These are phyloP conservation scores for Empis stercorea DNA, from an alignment of 2,888 invertebrate species.

Conservation along the genomic window DNA sequence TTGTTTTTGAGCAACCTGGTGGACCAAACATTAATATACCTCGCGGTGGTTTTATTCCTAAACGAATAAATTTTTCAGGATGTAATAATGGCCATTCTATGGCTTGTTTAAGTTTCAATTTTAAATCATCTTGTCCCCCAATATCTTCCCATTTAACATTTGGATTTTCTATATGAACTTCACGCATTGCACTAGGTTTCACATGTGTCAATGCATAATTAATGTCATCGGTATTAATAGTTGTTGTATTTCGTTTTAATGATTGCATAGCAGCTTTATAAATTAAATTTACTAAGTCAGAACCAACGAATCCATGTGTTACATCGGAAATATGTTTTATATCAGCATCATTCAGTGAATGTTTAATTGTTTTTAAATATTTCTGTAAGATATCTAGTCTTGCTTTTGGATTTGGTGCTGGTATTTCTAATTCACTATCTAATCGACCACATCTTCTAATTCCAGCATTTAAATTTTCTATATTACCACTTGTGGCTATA, in stretches of 20 bases:
- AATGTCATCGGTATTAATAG: slow-evolving; percentile 41
- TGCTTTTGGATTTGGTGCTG: slow-evolving; percentile 54
- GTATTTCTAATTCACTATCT: slow-evolving; percentile 69
- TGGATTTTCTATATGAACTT: slow-evolving; percentile 75
- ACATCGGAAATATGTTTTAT: slow-evolving; percentile 51
- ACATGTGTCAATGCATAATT: slow-evolving; percentile 51
- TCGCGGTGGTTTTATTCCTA: slow-evolving; percentile 76
- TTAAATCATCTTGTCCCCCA: slow-evolving; percentile 79
- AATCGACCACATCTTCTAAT: slow-evolving; percentile 68
- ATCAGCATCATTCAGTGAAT: slow-evolving; percentile 42
- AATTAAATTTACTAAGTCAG: slow-evolving; percentile 68
- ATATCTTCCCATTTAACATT: slow-evolving; percentile 88
- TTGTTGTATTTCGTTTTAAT: slow-evolving; percentile 32
- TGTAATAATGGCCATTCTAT: slow-evolving; percentile 90
- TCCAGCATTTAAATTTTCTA: slow-evolving; percentile 56
- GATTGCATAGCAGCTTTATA: slow-evolving; percentile 57
- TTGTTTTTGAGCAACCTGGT: slow-evolving; percentile 96
- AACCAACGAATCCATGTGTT: slow-evolving; percentile 85
- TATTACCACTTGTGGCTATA: slow-evolving; percentile 64
- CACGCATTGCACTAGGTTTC: slow-evolving; percentile 83
- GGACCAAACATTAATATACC: slow-evolving; percentile 94
- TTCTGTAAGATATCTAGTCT: slow-evolving; percentile 56
- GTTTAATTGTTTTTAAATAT: slow-evolving; percentile 44
- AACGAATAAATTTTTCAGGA: slow-evolving; percentile 62
- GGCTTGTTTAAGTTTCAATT: slow-evolving; percentile 72